Percentiles rank a stretch among this genome's conserved stretches.
These are phyloP conservation scores for Stenichneumon culpator DNA, from an alignment of 2,888 invertebrate genomes.

Conservation along the genomic window DNA sequence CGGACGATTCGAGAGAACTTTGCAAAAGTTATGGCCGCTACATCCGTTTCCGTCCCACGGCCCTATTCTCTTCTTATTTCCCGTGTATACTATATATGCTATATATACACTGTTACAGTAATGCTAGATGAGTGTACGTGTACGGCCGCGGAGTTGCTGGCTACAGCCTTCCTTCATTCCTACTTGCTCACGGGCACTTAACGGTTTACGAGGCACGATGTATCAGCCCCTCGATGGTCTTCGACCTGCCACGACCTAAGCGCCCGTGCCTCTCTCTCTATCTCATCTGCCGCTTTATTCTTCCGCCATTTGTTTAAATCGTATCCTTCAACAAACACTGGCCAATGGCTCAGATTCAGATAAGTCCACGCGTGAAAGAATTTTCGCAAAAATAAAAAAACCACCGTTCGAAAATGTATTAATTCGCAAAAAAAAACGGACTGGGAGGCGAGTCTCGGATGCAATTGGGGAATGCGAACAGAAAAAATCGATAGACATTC, in stretches of 20 bases:
- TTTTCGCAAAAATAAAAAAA: neutral
- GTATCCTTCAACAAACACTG: constrained; percentile 39
- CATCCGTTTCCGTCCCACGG: constrained; percentile 85
- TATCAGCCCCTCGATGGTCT: constrained; percentile 76
- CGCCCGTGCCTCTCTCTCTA: constrained; percentile 44
- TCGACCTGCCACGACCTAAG: constrained; percentile 65
- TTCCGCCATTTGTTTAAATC: constrained; percentile 31
- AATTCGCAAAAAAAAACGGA: too few species aligned
- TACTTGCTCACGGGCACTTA: constrained; percentile 80
- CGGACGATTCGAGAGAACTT: constrained; percentile 57
- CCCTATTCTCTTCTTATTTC: constrained; percentile 77
- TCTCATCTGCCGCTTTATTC: constrained; percentile 18
- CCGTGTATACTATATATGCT: constrained; percentile 64
- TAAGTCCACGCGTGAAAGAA: neutral
- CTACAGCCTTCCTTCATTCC: constrained; percentile 71
- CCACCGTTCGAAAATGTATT: neutral
- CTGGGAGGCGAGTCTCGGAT: too few species aligned
- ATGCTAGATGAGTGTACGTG: constrained; percentile 36
- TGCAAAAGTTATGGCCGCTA: constrained; percentile 79
- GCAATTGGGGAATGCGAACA: too few species aligned
- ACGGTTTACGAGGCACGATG: constrained; percentile 82
- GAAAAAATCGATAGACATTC: too few species aligned
- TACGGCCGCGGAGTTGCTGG: constrained; percentile 39
- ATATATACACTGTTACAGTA: constrained; percentile 16
- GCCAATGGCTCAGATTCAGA: constrained; percentile 46